Conservation (phyloP, 2,797 vertebrate genomes). For the Epinephelus malabaricus region DNA sequence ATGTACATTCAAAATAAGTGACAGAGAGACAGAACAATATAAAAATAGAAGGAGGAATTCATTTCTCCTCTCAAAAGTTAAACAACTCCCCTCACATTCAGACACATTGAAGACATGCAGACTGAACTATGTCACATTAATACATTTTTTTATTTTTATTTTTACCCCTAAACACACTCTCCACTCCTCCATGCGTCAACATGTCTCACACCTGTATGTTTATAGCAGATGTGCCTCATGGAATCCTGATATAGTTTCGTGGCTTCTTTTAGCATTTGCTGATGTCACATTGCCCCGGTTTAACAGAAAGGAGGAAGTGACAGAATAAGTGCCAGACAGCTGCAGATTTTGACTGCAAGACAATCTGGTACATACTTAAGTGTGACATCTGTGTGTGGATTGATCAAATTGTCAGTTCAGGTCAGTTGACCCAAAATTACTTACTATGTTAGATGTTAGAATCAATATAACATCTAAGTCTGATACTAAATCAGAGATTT, state of each 20-base stretch:
- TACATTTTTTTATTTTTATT: slow-evolving; percentile 11
- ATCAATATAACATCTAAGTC: not conserved
- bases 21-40: not conserved
- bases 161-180: slow-evolving; percentile 22
- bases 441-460: not conserved
- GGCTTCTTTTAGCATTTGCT: slow-evolving; percentile 31
- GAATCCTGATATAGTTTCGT: slow-evolving; percentile 6
- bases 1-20: not conserved
- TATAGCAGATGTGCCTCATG: slow-evolving; percentile 5
- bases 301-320: slow-evolving; percentile 1
- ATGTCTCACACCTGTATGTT: slow-evolving; percentile 31
- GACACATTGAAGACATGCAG: slow-evolving; percentile 25
- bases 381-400: not conserved
- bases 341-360: not conserved
- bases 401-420: not conserved
- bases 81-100: not conserved
- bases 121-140: slow-evolving; percentile 37
- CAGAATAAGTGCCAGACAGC: not conserved
- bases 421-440: not conserved
- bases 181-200: slow-evolving; percentile 20
- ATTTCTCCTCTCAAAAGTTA: not conserved
- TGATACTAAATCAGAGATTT: not conserved
- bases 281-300: slow-evolving; percentile 1
- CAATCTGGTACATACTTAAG: not conserved
- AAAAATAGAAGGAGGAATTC: not conserved